Evolutionary conservation across 1,140 invertebrate species (phyloP).

Genomic region (Teleopsis dalmanni): DNA sequence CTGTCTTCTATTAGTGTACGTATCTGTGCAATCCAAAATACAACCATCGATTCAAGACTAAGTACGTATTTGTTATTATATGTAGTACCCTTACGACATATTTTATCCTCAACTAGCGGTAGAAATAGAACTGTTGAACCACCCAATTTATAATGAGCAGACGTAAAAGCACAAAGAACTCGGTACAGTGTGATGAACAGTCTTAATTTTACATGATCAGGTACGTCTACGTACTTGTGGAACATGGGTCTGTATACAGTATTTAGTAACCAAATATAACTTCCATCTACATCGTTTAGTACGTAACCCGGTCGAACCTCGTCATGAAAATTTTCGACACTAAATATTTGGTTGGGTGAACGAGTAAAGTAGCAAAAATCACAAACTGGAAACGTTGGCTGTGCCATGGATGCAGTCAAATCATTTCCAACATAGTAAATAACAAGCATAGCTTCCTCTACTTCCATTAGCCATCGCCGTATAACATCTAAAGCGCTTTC

Average conservation of each 20-base stretch:
- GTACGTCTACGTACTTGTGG: slow-evolving; percentile 55
- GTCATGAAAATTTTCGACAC: slow-evolving; percentile 56
- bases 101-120: slow-evolving; percentile 60
- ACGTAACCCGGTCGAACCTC: slow-evolving; percentile 61
- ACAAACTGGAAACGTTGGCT: slow-evolving; percentile 50
- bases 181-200: slow-evolving; percentile 67
- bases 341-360: slow-evolving; percentile 52
- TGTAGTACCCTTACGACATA: slow-evolving; percentile 53
- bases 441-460: slow-evolving; percentile 48
- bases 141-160: slow-evolving; percentile 72
- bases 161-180: slow-evolving; percentile 69
- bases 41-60: slow-evolving; percentile 70
- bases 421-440: slow-evolving; percentile 53
- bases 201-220: slow-evolving; percentile 69
- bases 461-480: slow-evolving; percentile 53
- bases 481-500: slow-evolving; percentile 48
- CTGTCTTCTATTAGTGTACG: slow-evolving; percentile 68
- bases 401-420: slow-evolving; percentile 48
- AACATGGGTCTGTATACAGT: slow-evolving; percentile 59
- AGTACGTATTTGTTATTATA: slow-evolving; percentile 70
- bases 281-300: slow-evolving; percentile 56
- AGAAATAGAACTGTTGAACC: slow-evolving; percentile 77
- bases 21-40: slow-evolving; percentile 80
- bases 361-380: slow-evolving; percentile 65
- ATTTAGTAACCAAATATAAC: slow-evolving; percentile 54